Evolutionary conservation across 2,797 vertebrate species (phyloP).

Genomic region (Prunella strophiata): DNA sequence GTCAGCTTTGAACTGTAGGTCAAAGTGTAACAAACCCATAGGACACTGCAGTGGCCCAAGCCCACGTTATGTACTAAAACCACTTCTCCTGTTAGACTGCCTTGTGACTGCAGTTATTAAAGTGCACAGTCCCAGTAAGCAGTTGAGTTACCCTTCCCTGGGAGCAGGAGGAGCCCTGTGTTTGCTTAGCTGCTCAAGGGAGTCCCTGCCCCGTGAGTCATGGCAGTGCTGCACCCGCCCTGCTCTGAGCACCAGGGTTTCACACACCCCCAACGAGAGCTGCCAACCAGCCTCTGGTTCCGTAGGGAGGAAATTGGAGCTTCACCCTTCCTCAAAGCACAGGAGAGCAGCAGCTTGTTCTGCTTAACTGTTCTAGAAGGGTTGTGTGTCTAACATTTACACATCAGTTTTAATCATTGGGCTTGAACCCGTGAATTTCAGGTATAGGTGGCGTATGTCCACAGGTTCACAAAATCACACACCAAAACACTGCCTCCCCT

Average conservation of each 20-base stretch:
- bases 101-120: constrained; percentile 34
- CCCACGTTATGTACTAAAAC: not conserved
- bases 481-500: not conserved
- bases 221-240: not conserved
- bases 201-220: not conserved
- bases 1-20: not conserved
- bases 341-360: not conserved
- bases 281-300: not conserved
- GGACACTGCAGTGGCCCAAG: not conserved
- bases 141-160: not conserved
- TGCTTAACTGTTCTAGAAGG: not conserved
- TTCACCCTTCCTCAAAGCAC: not conserved
- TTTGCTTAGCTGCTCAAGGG: not conserved
- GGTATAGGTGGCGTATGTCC: not conserved
- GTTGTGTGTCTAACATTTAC: not conserved
- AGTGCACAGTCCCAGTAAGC: not conserved
- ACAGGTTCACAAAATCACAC: not conserved
- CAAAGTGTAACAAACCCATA: constrained; percentile 51
- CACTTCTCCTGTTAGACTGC: not conserved
- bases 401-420: not conserved
- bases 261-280: not conserved
- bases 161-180: not conserved
- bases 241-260: not conserved
- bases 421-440: not conserved
- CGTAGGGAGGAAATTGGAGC: not conserved